Base-by-base conservation (phyloP, 64 coral and sea anemone genomes). In the Hydrozoanthus tunicans region DNA sequence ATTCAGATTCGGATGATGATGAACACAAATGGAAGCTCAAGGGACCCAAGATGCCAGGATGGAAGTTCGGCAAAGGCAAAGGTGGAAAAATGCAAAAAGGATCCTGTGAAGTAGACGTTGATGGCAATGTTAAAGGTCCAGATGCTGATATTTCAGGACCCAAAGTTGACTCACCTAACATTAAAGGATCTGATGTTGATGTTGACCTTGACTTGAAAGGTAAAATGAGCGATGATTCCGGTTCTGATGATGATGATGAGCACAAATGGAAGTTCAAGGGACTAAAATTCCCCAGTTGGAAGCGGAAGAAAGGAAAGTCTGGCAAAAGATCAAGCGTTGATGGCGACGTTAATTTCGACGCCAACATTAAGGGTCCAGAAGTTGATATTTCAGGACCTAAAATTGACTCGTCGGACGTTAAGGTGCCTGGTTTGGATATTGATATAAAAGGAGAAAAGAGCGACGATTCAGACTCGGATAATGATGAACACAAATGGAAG, bases 131-230 rank as follows among this genome's bases (percentile, higher is more conserved):
- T n/a, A n/a, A n/a, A n/a, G n/a, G 78, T 9, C 56, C 78, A 4
- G 58, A 80, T 62, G 23, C 62, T 70, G 64, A 86, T 13, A 52
- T 86, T 51, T 86, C 82, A 15, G 64, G 63, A 32, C 82, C 82
- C 52, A 14, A 43, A 63, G 32, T 70, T 27, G 7, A 14, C 0
- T n/a, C n/a, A n/a, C n/a, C n/a, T n/a, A n/a, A n/a, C n/a, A n/a
- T n/a, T n/a, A n/a, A n/a, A n/a, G 63, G 27, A 70, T 58, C 58
- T 0, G 58, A 62, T 1, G 6, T 81, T 26, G 79, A 81, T 6
- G 0, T 61, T n/a, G n/a, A n/a, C n/a, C n/a, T n/a, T n/a, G n/a
- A n/a, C n/a, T n/a, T n/a, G 57, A 62, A 62, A 10, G 3, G 20
- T 13, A 25, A 62, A 9, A 81, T 61, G 43, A 23, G 58, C 6